Evolutionary conservation across 2,113 vertebrate genomes (phyloP).

Genomic region (Chlorodrepanis virens): DNA sequence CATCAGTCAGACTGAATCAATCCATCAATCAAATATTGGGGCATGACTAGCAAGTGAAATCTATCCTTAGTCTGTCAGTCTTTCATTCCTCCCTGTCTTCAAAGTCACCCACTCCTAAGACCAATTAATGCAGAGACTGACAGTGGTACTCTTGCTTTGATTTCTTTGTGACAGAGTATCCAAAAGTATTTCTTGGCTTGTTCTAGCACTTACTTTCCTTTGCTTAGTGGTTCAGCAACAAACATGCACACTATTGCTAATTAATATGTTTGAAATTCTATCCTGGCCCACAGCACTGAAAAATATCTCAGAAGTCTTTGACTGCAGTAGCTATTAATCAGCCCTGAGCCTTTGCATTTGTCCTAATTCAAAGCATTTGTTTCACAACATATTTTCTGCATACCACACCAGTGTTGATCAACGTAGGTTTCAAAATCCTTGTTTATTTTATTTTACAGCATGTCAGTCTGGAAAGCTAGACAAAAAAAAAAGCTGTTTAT

Average conservation of each 20-base stretch:
- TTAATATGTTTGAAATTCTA: slow-evolving; percentile 67
- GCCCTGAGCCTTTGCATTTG: slow-evolving; percentile 41
- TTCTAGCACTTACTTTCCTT: slow-evolving; percentile 45
- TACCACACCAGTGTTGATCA: slow-evolving; percentile 40
- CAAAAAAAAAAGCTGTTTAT: slow-evolving; percentile 3
- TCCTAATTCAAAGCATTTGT: slow-evolving; percentile 58
- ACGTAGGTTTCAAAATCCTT: slow-evolving; percentile 36
- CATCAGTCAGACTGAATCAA: background rate
- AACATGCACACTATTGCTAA: slow-evolving; percentile 56
- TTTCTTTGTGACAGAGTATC: slow-evolving; percentile 47
- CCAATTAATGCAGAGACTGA: slow-evolving; percentile 41
- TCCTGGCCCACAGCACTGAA: slow-evolving; percentile 30
- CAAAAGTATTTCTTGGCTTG: slow-evolving; percentile 51
- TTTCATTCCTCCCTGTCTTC: slow-evolving; percentile 26
- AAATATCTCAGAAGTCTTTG: slow-evolving; percentile 46
- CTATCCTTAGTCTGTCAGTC: background rate
- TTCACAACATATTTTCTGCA: slow-evolving; percentile 55
- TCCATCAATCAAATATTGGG: slow-evolving; percentile 11
- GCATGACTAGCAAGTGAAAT: slow-evolving; percentile 12
- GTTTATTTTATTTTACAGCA: slow-evolving; percentile 43
- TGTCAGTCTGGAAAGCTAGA: slow-evolving; percentile 48
- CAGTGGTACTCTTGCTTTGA: slow-evolving; percentile 25
- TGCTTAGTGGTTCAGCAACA: slow-evolving; percentile 51
- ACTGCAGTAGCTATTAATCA: slow-evolving; percentile 51
- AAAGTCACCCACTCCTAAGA: slow-evolving; percentile 14